Base-by-base conservation (phyloP, 2,113 vertebrate species). In the Rhineura floridana region DNA sequence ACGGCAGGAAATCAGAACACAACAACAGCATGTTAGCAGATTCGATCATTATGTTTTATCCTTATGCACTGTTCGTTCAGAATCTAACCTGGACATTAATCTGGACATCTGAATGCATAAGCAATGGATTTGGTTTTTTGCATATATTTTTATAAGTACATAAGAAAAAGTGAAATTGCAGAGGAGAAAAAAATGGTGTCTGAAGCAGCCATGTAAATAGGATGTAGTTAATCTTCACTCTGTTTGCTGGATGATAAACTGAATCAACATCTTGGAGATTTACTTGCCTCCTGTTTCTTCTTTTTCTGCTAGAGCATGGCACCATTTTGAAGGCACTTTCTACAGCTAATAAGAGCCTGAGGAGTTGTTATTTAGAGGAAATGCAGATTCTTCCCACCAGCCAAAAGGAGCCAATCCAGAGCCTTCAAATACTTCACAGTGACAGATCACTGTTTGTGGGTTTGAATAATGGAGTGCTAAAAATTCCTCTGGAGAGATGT, bases 281-380 rank as follows among this genome's bases (percentile, higher is more conserved):
- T 93, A 94, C n/a, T 88, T 88, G 28, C 81, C 80, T 73, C 88
- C 92, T 93, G 36, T 92, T 89, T 95, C 88, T 89, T 95, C 87
- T 89, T 92, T 10, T 94, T 90, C 88, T 62, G 0, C 62, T 95
- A 99, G 99, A 99, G 85, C 98, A 98, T 1, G 99, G 99, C 93
- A 99, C 98, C 95, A 98, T 99, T 96, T 93, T 99, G 90, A 99
- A 99, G 95, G 98, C 98, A 0, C 96, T 99, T 95, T 98, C 99
- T 86, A 98, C 98, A 1, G 96, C 97, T 86, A 98, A 98, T 94
- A 98, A 98, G 95, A 98, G 97, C 94, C 97, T 99, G 50, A 98
- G 97, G 33, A 98, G 98, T 39, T 99, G 99, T 95, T 99, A 99
- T 96, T 96, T 99, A 95, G 99, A 99, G 93, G 99, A 99, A 96